A percentile compares a stretch with the other conserved stretches of the same genome.
These are phyloP conservation scores for Anser cygnoides DNA, from an alignment of 2,113 vertebrate genomes.

Conservation along the genomic window DNA sequence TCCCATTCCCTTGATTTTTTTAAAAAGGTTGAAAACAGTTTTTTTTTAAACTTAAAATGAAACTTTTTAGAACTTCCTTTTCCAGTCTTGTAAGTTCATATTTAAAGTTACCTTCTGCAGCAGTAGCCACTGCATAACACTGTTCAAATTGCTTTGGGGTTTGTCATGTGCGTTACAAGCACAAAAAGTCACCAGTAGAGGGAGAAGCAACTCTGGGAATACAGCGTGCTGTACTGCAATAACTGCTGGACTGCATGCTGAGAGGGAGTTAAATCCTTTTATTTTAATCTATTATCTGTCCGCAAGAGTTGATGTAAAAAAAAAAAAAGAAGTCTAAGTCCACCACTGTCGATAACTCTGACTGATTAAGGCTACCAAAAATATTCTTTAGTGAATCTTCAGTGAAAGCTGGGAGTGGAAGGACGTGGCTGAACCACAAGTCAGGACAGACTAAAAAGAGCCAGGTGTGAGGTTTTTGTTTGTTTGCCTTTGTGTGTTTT, in stretches of 20 bases:
- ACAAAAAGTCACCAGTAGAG: conserved; percentile 18
- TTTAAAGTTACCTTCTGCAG: neutral
- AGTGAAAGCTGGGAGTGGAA: neutral
- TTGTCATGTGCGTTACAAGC: fast-evolving
- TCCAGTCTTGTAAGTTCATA: neutral
- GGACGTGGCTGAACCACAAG: fast-evolving
- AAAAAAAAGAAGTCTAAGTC: neutral
- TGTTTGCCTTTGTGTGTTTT: neutral
- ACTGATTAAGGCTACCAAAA: neutral
- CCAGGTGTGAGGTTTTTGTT: neutral
- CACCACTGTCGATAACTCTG: fast-evolving
- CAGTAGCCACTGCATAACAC: neutral
- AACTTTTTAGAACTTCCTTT: neutral
- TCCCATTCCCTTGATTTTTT: neutral
- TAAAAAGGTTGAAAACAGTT: neutral
- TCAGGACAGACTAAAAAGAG: neutral
- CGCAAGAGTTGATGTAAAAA: neutral
- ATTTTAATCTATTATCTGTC: neutral
- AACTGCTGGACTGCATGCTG: fast-evolving
- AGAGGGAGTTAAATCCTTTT: neutral
- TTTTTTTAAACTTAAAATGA: neutral
- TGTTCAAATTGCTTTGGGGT: fast-evolving
- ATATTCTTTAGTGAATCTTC: neutral
- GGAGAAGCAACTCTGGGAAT: conserved; percentile 2
- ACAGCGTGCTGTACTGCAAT: fast-evolving